Evolutionary conservation across 2,797 vertebrate genomes (phyloP).

Genomic region (Rhinoraja longicauda): DNA sequence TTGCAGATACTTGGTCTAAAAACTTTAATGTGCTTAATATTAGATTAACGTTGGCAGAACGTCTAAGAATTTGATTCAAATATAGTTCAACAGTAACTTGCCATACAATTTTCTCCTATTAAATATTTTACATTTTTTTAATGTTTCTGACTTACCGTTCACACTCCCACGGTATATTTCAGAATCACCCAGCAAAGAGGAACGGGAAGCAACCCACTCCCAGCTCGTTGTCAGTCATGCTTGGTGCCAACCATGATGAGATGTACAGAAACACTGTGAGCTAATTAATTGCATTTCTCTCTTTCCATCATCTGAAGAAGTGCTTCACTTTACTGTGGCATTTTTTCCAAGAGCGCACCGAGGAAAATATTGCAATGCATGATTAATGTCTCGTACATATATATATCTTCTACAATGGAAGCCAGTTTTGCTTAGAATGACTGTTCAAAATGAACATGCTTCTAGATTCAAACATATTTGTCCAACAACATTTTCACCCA

Average conservation of each 20-base stretch:
- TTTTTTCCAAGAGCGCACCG: background rate
- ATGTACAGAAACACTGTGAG: background rate
- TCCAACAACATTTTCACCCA: background rate
- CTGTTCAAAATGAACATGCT: background rate
- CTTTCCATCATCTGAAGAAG: background rate
- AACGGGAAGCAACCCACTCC: slow-evolving; percentile 2
- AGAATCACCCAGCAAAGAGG: background rate
- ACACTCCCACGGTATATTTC: background rate
- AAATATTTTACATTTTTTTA: background rate
- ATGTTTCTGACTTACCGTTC: background rate
- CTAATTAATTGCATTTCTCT: background rate
- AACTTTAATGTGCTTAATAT: background rate
- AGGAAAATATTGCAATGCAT: background rate
- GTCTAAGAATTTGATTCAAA: background rate
- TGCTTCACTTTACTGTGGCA: background rate
- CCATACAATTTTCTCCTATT: background rate
- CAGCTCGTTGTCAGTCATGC: background rate
- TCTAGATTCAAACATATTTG: background rate
- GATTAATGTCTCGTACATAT: background rate
- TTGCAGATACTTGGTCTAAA: background rate
- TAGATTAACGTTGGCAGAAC: background rate
- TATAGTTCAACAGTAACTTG: background rate
- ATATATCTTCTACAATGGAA: background rate
- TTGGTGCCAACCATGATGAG: background rate
- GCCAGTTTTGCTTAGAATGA: background rate